Evolutionary conservation across 2,113 vertebrate species (phyloP).

Genomic region (Scomber colias): DNA sequence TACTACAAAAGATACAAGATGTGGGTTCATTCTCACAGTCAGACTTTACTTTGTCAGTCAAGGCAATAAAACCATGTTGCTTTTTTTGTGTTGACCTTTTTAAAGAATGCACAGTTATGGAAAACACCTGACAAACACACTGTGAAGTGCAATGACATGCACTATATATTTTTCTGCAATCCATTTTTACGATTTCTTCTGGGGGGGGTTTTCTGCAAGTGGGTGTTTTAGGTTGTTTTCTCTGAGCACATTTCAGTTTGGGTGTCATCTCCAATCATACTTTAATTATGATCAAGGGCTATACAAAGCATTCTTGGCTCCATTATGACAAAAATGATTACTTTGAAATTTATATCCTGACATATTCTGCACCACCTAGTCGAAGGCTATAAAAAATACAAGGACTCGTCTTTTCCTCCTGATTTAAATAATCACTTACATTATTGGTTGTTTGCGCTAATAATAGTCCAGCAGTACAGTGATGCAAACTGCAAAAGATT

Average conservation of each 20-base stretch:
- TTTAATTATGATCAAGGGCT: slow-evolving; percentile 52
- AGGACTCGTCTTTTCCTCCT: slow-evolving; percentile 39
- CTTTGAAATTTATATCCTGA: slow-evolving; percentile 57
- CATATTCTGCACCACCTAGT: slow-evolving; percentile 2
- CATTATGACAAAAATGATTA: slow-evolving; percentile 41
- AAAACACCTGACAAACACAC: background rate
- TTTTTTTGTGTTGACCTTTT: background rate
- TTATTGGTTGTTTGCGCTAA: slow-evolving; percentile 15
- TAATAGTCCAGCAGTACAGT: background rate
- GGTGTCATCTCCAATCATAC: slow-evolving; percentile 25
- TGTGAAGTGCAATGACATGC: background rate
- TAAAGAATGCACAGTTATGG: background rate
- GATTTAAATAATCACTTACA: slow-evolving; percentile 31
- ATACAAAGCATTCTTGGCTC: slow-evolving; percentile 36
- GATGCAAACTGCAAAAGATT: background rate
- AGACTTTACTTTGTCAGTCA: background rate
- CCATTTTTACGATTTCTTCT: background rate
- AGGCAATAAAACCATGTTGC: background rate
- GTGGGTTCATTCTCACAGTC: background rate
- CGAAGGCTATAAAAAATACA: slow-evolving; percentile 24
- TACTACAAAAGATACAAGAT: background rate
- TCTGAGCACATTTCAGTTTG: background rate
- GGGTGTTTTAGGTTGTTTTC: slow-evolving; percentile 30
- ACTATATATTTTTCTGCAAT: background rate
- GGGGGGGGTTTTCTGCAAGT: background rate